These are phyloP conservation scores for Neotoma lepida DNA, from an alignment of 2,113 vertebrate species.

Conservation along the genomic window DNA sequence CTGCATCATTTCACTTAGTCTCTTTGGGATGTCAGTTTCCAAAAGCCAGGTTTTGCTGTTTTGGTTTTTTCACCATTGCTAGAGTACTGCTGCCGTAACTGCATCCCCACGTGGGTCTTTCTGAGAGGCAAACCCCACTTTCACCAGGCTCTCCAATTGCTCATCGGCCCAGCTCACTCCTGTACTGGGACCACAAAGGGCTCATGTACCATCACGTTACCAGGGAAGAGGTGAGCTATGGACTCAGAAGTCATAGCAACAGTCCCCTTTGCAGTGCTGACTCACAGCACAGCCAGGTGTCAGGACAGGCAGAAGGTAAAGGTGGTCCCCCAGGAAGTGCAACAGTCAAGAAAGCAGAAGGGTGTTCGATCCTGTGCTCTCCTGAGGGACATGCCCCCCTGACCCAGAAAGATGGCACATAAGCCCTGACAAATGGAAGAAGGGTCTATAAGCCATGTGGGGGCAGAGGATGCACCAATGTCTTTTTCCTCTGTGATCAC, in stretches of 20 bases:
- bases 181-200: not conserved
- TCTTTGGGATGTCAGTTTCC: not conserved
- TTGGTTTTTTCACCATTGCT: not conserved
- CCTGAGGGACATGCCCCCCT: not conserved
- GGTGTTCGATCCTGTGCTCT: not conserved
- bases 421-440: not conserved
- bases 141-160: not conserved
- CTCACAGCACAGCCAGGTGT: not conserved
- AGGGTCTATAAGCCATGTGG: not conserved
- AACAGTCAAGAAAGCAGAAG: not conserved
- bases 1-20: not conserved
- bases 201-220: not conserved
- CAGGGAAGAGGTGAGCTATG: not conserved
- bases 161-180: too few relatives aligned
- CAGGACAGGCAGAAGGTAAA: not conserved
- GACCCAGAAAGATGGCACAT: not conserved
- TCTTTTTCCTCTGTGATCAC: not conserved
- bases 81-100: not conserved
- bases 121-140: not conserved
- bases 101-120: not conserved
- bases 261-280: not conserved
- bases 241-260: not conserved
- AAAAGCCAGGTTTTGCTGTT: not conserved
- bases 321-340: not conserved
- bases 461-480: not conserved